Base-by-base conservation (phyloP, 1,140 invertebrate species). In the Cotesia vestalis region DNA sequence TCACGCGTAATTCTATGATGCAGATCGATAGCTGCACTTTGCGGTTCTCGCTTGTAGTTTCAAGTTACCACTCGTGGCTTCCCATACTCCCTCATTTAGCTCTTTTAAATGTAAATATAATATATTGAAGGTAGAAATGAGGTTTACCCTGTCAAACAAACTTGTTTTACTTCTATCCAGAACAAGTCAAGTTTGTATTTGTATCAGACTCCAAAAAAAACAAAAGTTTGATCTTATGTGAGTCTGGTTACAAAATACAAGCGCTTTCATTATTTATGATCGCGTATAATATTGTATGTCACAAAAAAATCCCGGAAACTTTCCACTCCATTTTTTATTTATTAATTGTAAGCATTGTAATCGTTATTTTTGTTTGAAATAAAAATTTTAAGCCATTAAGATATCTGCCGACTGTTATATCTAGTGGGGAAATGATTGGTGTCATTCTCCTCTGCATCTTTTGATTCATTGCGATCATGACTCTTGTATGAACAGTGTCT, bases 21-120 rank as follows among this genome's bases (percentile, higher is more conserved):
- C 66, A 34, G 69, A 73, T 76, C 72, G 75, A 76, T 73, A 66
- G 72, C 60, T 73, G 66, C 75, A 73, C 74, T 75, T 75, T 75
- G 74, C 70, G 74, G 74, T 75, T 68, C 74, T 75, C 71, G 62
- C 35, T 52, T 70, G 46, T 46, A 70, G 69, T 72, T 72, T 71
- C 73, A 60, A 46, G 62, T 71, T 74, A 71, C 72, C 38, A 52
- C 59, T 64, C 64, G 69, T 36, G 73, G 69, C 62, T 75, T 74
- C 69, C 40, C 62, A 66, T 55, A 46, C 60, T 64, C 61, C 66
- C 63, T 57, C 36, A 59, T 59, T 20, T 20, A 17, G 0, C 17
- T 20, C 17, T 11, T 59, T 20, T 59, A 11, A 59, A 59, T 27
- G 3, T 27, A 59, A 20, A 59, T 27, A 59, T 59, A 46, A 46